Evolutionary conservation across 2,888 invertebrate genomes (phyloP).

Genomic region (Chymomyza fuscimana): DNA sequence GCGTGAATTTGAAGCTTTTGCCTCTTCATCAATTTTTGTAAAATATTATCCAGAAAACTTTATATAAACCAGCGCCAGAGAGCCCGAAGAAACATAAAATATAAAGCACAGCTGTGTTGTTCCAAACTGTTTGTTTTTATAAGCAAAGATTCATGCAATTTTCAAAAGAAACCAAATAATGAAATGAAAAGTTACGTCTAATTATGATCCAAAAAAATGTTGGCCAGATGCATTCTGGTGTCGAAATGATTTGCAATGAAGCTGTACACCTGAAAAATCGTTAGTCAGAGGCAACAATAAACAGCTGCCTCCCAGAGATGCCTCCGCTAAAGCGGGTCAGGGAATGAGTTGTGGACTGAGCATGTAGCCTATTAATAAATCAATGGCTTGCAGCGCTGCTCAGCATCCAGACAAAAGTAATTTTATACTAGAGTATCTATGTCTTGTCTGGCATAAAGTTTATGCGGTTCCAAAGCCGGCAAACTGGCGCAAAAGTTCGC

Average conservation of each 20-base stretch:
- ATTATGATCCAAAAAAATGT: conserved; percentile 56
- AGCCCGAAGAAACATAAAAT: conserved; percentile 4
- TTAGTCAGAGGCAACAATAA: conserved; percentile 24
- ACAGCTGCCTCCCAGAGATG: conserved; percentile 12
- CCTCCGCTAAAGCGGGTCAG: background rate
- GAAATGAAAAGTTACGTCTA: conserved; percentile 3
- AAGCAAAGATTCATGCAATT: conserved; percentile 58
- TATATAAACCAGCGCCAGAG: background rate
- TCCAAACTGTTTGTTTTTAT: background rate
- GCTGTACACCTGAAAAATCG: conserved; percentile 53
- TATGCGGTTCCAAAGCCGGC: conserved; percentile 47
- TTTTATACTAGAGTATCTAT: conserved; percentile 10
- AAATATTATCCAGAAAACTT: conserved; percentile 50
- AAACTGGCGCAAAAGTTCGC: conserved; percentile 23
- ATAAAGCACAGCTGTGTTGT: conserved; percentile 53
- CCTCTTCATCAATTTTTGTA: conserved; percentile 65
- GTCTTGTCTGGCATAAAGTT: conserved; percentile 24
- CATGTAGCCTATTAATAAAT: conserved; percentile 59
- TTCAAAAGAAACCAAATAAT: conserved; percentile 69
- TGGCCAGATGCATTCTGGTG: conserved; percentile 34
- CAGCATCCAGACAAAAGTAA: conserved; percentile 58
- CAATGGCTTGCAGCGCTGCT: conserved; percentile 53
- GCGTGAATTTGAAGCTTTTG: conserved; percentile 41
- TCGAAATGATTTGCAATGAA: conserved; percentile 52
- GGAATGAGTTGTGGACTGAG: background rate